Evolutionary conservation across 2,113 vertebrate genomes (phyloP).

Genomic region (Hippocampus guttulatus): DNA sequence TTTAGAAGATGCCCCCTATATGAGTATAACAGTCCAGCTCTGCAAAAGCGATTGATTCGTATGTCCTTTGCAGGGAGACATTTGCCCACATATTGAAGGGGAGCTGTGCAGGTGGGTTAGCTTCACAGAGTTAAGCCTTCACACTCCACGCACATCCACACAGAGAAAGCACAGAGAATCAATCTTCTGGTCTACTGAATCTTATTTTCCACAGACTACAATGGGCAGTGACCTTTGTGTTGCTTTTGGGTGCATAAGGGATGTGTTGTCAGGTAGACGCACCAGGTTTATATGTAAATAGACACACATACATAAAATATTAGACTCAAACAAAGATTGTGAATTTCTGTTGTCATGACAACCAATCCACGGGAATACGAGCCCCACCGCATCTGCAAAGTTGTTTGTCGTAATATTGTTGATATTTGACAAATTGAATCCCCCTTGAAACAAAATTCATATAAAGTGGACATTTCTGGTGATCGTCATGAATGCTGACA

Average conservation of each 20-base stretch:
- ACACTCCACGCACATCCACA: neutral
- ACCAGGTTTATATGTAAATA: neutral
- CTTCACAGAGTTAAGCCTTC: neutral
- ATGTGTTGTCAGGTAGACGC: neutral
- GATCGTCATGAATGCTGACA: too few species aligned
- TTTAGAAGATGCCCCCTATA: neutral
- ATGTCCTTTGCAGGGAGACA: conserved; percentile 9
- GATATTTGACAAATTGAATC: too few species aligned
- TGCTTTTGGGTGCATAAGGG: neutral
- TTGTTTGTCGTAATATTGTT: too few species aligned
- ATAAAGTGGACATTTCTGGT: too few species aligned
- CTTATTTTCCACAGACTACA: neutral
- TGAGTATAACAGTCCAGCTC: neutral
- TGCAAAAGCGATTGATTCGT: conserved; percentile 23
- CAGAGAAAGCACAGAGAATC: neutral
- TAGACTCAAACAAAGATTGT: too few species aligned
- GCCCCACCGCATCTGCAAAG: too few species aligned
- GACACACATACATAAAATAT: too few species aligned
- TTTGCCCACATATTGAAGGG: neutral
- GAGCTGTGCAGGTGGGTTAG: neutral
- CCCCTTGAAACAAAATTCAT: too few species aligned
- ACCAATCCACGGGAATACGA: too few species aligned
- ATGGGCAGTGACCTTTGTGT: neutral
- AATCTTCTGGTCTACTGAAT: neutral
- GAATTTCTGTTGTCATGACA: too few species aligned